These are phyloP conservation scores for Macrosoma leucophasiata DNA, from an alignment of 2,888 invertebrate genomes.

Conservation along the genomic window DNA sequence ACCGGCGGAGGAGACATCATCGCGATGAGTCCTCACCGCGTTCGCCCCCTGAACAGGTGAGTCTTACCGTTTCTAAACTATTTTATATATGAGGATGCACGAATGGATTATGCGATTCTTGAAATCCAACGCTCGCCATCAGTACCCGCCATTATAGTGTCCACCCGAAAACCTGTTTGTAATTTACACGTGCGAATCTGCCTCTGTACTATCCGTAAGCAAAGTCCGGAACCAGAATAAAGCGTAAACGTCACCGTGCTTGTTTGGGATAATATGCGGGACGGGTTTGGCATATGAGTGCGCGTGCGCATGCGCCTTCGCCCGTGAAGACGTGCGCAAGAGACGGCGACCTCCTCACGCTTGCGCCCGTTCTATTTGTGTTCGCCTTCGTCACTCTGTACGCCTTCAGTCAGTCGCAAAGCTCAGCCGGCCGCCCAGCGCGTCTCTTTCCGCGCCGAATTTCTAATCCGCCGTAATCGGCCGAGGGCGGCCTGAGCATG, in stretches of 20 bases:
- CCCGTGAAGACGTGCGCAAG: slow-evolving; percentile 74
- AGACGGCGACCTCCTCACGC: slow-evolving; percentile 73
- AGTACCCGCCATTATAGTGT: slow-evolving; percentile 45
- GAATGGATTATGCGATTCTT: slow-evolving; percentile 43
- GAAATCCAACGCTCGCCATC: slow-evolving; percentile 49
- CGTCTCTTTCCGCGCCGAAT: slow-evolving; percentile 50
- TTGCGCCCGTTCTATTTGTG: slow-evolving; percentile 74
- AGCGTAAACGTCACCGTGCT: slow-evolving; percentile 63
- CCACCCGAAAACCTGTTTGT: slow-evolving; percentile 59
- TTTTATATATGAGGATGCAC: slow-evolving; percentile 40
- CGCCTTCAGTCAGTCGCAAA: slow-evolving; percentile 74
- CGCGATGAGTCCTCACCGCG: slow-evolving; percentile 67
- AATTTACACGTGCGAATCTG: slow-evolving; percentile 32
- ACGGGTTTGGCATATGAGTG: slow-evolving; percentile 69
- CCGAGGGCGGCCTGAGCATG: slow-evolving; percentile 57
- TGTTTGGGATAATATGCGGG: slow-evolving; percentile 60
- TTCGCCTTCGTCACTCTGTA: slow-evolving; percentile 72
- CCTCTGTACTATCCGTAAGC: slow-evolving; percentile 44
- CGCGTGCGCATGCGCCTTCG: slow-evolving; percentile 72
- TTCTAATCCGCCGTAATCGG: slow-evolving; percentile 42
- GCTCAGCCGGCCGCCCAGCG: slow-evolving; percentile 68
- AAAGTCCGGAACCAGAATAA: slow-evolving; percentile 66
- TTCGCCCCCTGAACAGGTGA: slow-evolving; percentile 70
- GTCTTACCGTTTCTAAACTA: slow-evolving; percentile 47
- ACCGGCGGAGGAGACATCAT: slow-evolving; percentile 81